Percentiles rank a stretch among this genome's conserved stretches.
Conservation (phyloP, 2,113 vertebrate genomes). For the Protomyctophum bolini region DNA sequence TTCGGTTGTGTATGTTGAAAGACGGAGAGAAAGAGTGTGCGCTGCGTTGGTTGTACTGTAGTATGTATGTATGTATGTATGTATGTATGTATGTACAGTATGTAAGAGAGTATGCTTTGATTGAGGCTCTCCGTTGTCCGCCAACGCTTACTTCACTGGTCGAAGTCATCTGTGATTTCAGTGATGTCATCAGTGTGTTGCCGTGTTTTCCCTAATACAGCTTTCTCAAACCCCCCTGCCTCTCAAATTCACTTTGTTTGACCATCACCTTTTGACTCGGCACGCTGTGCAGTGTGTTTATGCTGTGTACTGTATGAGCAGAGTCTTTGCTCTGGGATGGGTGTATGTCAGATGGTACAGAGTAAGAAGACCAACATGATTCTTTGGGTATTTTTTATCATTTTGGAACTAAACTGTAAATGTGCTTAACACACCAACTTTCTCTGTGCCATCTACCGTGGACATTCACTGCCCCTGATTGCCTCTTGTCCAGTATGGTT, state of each 20-base stretch:
- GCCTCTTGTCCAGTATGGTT: background rate
- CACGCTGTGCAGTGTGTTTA: constrained; percentile 16
- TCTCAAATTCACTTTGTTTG: constrained; percentile 32
- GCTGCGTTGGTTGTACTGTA: constrained; percentile 2
- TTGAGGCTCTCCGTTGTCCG: constrained; percentile 15
- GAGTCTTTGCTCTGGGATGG: constrained; percentile 31
- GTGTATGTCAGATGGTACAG: constrained; percentile 62
- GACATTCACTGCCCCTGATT: constrained; percentile 24
- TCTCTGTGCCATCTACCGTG: constrained; percentile 59
- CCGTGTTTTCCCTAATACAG: constrained; percentile 55
- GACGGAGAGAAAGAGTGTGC: constrained; percentile 10
- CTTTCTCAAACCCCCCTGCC: constrained; percentile 14
- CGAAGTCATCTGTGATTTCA: constrained; percentile 45
- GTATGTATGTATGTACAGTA: constrained; percentile 12
- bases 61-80: constrained; percentile 30
- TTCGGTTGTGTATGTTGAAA: background rate
- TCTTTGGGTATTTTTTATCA: background rate
- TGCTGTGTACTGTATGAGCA: constrained; percentile 48
- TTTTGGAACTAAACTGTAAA: background rate
- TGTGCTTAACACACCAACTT: background rate
- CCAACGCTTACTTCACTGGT: constrained; percentile 42
- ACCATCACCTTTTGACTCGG: constrained; percentile 14
- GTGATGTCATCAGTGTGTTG: constrained; percentile 62
- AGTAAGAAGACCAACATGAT: constrained; percentile 24
- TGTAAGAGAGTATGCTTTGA: constrained; percentile 21